These are phyloP conservation scores for Aegithalos caudatus DNA, from an alignment of 2,113 vertebrate genomes.

Conservation along the genomic window DNA sequence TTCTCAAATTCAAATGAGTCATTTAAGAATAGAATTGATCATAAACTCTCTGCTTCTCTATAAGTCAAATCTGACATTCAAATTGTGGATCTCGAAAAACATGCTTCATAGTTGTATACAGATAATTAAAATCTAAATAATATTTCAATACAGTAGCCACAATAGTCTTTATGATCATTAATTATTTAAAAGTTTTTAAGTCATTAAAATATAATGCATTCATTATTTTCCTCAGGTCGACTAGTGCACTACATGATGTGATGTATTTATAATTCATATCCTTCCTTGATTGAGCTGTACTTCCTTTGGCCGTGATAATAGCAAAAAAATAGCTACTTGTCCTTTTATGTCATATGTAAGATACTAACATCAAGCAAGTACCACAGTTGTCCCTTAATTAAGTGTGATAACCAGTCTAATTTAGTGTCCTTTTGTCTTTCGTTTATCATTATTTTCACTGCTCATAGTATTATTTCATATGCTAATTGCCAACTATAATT, in stretches of 20 bases:
- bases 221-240: constrained; percentile 65
- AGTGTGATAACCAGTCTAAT: constrained; percentile 52
- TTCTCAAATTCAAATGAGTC: background rate
- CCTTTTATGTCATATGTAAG: constrained; percentile 33
- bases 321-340: constrained; percentile 33
- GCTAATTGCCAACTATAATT: constrained; percentile 42
- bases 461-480: constrained; percentile 29
- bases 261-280: background rate
- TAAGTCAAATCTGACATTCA: background rate
- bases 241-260: constrained; percentile 23
- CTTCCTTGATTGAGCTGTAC: background rate
- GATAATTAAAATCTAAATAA: constrained; percentile 63
- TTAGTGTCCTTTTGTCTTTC: constrained; percentile 50
- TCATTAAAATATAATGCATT: constrained; percentile 66
- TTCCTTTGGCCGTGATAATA: background rate
- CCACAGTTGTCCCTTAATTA: constrained; percentile 51
- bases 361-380: constrained; percentile 33
- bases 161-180: constrained; percentile 55
- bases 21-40: background rate
- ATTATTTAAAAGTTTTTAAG: constrained; percentile 63
- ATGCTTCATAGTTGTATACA: background rate
- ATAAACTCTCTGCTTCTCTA: background rate
- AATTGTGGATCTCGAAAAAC: background rate
- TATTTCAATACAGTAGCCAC: constrained; percentile 52
- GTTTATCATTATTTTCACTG: constrained; percentile 52